Evolutionary conservation across 2,888 invertebrate genomes (phyloP).

Genomic region (Deilephila elpenor): DNA sequence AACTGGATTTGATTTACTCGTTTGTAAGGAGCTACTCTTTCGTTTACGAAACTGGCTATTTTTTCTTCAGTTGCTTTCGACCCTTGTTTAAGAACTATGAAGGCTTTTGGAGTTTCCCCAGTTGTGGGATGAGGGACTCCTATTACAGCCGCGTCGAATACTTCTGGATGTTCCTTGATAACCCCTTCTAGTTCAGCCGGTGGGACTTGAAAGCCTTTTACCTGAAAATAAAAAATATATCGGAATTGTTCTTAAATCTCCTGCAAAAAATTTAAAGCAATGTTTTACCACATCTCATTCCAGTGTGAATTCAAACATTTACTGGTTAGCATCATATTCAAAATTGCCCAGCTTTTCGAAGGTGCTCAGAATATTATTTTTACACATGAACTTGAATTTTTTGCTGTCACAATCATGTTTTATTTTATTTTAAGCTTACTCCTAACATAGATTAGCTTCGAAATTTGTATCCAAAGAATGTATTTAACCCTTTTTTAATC

Average conservation of each 20-base stretch:
- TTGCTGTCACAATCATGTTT: no score
- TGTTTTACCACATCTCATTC: neutral
- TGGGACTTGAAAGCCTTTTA: constrained; percentile 90
- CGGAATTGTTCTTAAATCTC: neutral
- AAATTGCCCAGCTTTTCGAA: no score
- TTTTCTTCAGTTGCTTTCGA: constrained; percentile 77
- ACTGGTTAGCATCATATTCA: no score
- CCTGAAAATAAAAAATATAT: constrained; percentile 57
- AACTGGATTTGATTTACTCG: constrained; percentile 87
- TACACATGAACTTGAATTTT: no score
- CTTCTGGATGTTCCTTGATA: constrained; percentile 88
- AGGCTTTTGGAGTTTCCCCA: constrained; percentile 92
- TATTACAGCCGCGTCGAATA: constrained; percentile 93
- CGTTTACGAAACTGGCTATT: constrained; percentile 86
- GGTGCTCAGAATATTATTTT: no score
- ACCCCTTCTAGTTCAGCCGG: constrained; percentile 94
- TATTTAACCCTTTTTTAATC: no score
- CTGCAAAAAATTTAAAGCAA: constrained; percentile 12
- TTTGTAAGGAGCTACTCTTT: constrained; percentile 91
- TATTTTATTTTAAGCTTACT: no score
- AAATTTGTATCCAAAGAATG: no score
- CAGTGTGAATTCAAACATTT: no score
- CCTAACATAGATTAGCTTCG: no score
- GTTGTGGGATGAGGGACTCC: constrained; percentile 87
- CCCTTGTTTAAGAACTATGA: constrained; percentile 85